Base-by-base conservation (phyloP, 2,888 invertebrate species). In the Acrocyrtus sp. region DNA sequence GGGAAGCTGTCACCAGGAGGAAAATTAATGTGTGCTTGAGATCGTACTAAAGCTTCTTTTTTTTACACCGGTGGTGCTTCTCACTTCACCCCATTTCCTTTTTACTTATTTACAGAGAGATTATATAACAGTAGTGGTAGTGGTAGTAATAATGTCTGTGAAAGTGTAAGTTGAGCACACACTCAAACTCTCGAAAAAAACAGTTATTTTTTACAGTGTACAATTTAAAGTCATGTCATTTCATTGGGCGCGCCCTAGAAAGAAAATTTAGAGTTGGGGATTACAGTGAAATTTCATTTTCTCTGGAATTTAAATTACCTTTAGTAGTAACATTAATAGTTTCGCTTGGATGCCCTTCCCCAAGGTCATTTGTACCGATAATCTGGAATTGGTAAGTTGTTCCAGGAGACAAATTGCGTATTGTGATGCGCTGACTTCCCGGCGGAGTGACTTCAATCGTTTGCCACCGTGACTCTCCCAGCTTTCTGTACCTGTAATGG, bases 321-420 rank as follows among this genome's bases (percentile, higher is more conserved):
- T 93, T 88, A 68, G 97, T 97, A 84, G 91, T 88, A 81, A 95
- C 92, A 72, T 92, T 93, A 83, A 96, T 92, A 74, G 93, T 90
- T 86, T 95, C 93, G 87, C 96, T 96, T 89, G 94, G 93, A 92
- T 96, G 93, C 76, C 97, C 97, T 83, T 96, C 95, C 76, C 98
- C 97, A 67, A 96, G 89, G 15, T 93, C 91, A 85, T 98, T 98
- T 84, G 95, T 93, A 72, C 97, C 95, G 82, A 96, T 91, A 70
- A 98, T 95, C 88, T 96, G 95, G 86, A 98, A 97, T 86, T 98
- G 96, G 86, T 98, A 97, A 68, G 92, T 91, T 45, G 95, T 95
- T 78, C 93, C 93, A 10, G 96, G 95, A 81, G 91, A 90, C 75
- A 98, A 88, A 76, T 93, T 91, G 85, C 94, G 95, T 85, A 98